phyloP scores from a whole-genome alignment of 2,797 vertebrate species.

The Coendou prehensilis region DNA sequence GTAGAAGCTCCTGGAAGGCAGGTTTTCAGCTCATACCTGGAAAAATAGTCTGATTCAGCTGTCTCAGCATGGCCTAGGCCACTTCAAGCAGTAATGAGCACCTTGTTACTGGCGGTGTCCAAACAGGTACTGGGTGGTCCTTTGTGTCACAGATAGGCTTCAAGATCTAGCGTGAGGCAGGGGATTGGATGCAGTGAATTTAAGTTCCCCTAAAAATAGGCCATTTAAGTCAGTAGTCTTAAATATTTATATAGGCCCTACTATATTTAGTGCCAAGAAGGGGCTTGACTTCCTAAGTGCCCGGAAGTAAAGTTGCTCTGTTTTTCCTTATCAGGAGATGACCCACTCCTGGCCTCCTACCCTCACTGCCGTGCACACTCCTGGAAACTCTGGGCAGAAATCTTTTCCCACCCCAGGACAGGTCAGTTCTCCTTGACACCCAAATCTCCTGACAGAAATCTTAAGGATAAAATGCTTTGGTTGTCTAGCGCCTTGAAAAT shows the following conservation, averaged over 20 bases:
- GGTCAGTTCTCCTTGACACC: slow-evolving; percentile 87
- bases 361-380: slow-evolving; percentile 96
- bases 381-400: slow-evolving; percentile 95
- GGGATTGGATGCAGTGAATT: not conserved
- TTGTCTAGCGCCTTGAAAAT: not conserved
- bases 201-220: not conserved
- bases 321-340: slow-evolving; percentile 92
- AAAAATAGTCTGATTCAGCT: not conserved
- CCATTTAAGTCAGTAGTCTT: not conserved
- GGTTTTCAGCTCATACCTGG: not conserved
- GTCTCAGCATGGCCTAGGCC: not conserved
- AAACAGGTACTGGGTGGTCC: not conserved
- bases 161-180: not conserved
- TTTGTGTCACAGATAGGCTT: not conserved
- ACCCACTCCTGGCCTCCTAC: slow-evolving; percentile 97
- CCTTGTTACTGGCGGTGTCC: not conserved
- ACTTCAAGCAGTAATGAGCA: not conserved
- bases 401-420: slow-evolving; percentile 95
- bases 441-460: not conserved
- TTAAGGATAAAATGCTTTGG: not conserved
- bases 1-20: not conserved
- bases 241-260: not conserved
- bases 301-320: slow-evolving; percentile 45
- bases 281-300: slow-evolving; percentile 28
- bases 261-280: not conserved